Base-by-base conservation (phyloP, 1,140 invertebrate genomes). In the Ctenoplectra terminalis region DNA sequence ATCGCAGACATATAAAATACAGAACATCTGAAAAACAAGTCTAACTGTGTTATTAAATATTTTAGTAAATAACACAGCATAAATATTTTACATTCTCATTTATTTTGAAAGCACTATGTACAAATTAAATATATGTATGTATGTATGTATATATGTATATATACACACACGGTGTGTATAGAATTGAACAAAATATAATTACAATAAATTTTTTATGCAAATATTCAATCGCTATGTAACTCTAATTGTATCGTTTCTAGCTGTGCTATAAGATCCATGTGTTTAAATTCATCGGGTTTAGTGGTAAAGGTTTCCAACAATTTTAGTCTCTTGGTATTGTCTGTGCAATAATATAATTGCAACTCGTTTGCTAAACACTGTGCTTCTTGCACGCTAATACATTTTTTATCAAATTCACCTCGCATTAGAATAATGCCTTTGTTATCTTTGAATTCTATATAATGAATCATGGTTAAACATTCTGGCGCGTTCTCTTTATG, bases 401-500 rank as follows among this genome's bases (percentile, higher is more conserved):
- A 95, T 93, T 98, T 97, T 85, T 95, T 96, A 91, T 99, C 97
- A 94, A 96, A 98, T 92, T 98, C 97, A 56, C 98, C 98, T 74
- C 96, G 95, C 97, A 98, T 98, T 29, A 98, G 92, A 34, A 98
- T 95, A 70, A 98, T 95, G 11, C 95, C 96, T 93, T 98, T 98
- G 48, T 95, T 94, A 46, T 96, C 95, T 86, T 94, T 94, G 11
- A 98, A 94, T 90, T 99, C 98, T 20, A 96, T 96, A 87, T 97
- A 99, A 92, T 98, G 97, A 6, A 96, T 95, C 83, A 99, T 94
- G 3, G 96, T 97, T 29, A 99, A 93, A 93, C 98, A 98, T 91
- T 98, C 97, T 0, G 98, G 98, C 0, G 98, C 96, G 95, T 98
- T 98, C 94, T 98, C 98, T 92, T 98, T 97, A 88, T 98, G 96